Percentiles rank a stretch among this genome's conserved stretches.
Evolutionary conservation across 2,113 vertebrate species (phyloP).

Genomic region (Petaurus breviceps): DNA sequence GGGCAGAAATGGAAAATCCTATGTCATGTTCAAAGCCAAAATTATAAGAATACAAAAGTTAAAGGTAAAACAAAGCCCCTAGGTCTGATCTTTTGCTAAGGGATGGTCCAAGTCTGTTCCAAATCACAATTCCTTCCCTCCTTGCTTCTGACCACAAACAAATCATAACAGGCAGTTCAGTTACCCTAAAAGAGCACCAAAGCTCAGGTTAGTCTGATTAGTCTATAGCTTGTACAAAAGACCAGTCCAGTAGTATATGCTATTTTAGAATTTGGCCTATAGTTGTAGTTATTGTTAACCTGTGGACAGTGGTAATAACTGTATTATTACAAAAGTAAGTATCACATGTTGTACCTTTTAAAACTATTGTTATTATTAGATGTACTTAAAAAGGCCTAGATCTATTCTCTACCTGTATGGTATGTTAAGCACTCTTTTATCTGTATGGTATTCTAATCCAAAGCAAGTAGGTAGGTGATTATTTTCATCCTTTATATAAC

Average conservation of each 20-base stretch:
- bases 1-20: conserved; percentile 49
- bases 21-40: background rate
- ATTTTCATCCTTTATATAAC: background rate
- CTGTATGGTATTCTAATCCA: background rate
- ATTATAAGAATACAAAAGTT: background rate
- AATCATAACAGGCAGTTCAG: background rate
- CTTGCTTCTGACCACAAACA: background rate
- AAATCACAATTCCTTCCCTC: background rate
- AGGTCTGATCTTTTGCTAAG: background rate
- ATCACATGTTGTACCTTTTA: background rate
- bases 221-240: background rate
- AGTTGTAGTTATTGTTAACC: background rate
- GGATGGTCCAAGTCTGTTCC: background rate
- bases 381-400: background rate
- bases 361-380: background rate
- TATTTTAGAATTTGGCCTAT: background rate
- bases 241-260: background rate
- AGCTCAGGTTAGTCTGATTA: background rate
- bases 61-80: background rate
- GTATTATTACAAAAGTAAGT: too few species aligned
- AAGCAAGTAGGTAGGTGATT: background rate
- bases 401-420: background rate
- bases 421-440: background rate
- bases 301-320: background rate
- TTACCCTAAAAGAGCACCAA: background rate